These are phyloP conservation scores for Acanthis flammea DNA, from an alignment of 2,797 vertebrate genomes.

Conservation along the genomic window DNA sequence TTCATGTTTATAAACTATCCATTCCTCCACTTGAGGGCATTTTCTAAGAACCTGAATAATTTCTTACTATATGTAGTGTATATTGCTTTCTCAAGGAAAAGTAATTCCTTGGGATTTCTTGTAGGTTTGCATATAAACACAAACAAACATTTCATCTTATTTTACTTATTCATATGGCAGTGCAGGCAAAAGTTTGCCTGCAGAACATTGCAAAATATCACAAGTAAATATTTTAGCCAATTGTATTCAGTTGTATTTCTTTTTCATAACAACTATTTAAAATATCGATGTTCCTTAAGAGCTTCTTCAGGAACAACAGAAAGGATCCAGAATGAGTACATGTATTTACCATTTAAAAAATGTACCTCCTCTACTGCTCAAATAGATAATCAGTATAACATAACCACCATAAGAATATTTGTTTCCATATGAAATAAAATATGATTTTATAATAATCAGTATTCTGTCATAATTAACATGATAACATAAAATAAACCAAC, in stretches of 20 bases:
- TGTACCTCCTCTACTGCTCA: neutral
- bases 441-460: neutral
- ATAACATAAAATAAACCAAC: neutral
- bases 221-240: neutral
- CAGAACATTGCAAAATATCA: neutral
- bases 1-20: neutral
- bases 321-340: neutral
- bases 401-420: neutral
- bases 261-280: neutral
- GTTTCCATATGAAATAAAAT: neutral
- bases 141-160: neutral
- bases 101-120: neutral
- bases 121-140: neutral
- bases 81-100: neutral
- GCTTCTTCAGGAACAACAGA: neutral
- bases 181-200: neutral
- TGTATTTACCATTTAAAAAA: neutral
- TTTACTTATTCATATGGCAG: neutral
- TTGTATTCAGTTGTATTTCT: neutral
- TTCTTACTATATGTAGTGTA: neutral
- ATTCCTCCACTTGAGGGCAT: neutral
- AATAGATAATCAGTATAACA: neutral
- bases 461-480: neutral
- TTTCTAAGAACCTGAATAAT: neutral
- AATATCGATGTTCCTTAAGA: neutral